A percentile compares a stretch with the other conserved stretches of the same genome.
Conservation (phyloP, 2,113 vertebrate species). For the Corydoras sp. region DNA sequence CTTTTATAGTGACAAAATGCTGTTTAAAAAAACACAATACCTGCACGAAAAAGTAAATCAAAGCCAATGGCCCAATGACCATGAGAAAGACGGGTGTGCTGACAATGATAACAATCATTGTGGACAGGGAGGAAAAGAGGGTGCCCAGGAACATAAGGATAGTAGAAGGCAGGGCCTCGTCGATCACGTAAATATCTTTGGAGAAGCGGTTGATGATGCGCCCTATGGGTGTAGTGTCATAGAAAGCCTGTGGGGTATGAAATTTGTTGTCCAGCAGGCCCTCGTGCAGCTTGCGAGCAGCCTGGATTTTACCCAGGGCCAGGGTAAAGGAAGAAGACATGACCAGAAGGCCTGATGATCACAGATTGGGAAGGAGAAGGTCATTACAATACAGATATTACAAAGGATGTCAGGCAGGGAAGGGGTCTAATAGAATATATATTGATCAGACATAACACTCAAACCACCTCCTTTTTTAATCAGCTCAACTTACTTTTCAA, state of each 20-base stretch:
- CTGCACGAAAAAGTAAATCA: conserved; percentile 84
- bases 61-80: conserved; percentile 76
- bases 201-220: conserved; percentile 95
- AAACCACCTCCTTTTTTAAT: too few relatives aligned
- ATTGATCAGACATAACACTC: background rate
- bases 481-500: too few relatives aligned
- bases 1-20: background rate
- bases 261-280: conserved; percentile 84
- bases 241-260: conserved; percentile 87
- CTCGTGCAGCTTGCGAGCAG: conserved; percentile 73
- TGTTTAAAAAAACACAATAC: conserved; percentile 56
- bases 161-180: conserved; percentile 78
- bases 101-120: conserved; percentile 77
- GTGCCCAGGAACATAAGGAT: conserved; percentile 83
- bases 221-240: conserved; percentile 88
- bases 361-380: conserved; percentile 40
- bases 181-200: conserved; percentile 88
- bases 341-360: conserved; percentile 74
- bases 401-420: conserved; percentile 21
- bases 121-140: conserved; percentile 76
- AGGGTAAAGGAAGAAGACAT: conserved; percentile 78
- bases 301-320: conserved; percentile 77
- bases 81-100: conserved; percentile 83
- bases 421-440: background rate
- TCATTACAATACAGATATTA: conserved; percentile 29